phyloP scores from a whole-genome alignment of 2,888 invertebrate species.

The Petrophora chlorosata region DNA sequence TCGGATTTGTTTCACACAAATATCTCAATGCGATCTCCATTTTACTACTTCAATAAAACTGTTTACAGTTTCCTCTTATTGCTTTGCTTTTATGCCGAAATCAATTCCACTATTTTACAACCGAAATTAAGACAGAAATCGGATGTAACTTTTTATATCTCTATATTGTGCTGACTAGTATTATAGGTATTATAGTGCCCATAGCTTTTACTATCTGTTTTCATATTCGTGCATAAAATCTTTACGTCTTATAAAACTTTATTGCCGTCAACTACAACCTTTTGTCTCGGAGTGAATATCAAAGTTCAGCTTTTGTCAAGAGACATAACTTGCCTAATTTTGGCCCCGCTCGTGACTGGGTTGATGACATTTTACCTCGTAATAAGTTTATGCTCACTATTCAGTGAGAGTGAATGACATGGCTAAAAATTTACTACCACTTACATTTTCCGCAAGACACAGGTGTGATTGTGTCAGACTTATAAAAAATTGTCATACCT shows the following conservation, averaged over 20 bases:
- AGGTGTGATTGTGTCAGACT: too few relatives aligned
- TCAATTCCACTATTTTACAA: constrained; percentile 34
- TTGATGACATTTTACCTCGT: constrained; percentile 21
- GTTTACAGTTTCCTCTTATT: constrained; percentile 38
- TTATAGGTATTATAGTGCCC: too few relatives aligned
- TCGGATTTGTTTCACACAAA: constrained; percentile 47
- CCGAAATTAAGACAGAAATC: constrained; percentile 38
- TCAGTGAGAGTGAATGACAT: neutral
- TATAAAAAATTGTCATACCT: too few relatives aligned
- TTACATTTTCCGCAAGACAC: too few relatives aligned
- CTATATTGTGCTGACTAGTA: constrained; percentile 23
- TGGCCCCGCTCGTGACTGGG: constrained; percentile 13
- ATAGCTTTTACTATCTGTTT: constrained; percentile 18
- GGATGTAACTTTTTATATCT: constrained; percentile 27
- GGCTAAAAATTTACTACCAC: too few relatives aligned
- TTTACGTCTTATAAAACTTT: constrained; percentile 30
- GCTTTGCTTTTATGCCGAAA: constrained; percentile 35
- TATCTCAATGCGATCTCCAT: constrained; percentile 30
- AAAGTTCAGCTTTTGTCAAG: constrained; percentile 28
- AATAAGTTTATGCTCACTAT: neutral
- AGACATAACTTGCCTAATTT: constrained; percentile 28
- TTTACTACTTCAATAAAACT: constrained; percentile 44
- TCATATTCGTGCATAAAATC: constrained; percentile 26
- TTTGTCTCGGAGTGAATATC: constrained; percentile 25
- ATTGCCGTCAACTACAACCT: constrained; percentile 22